Conservation (phyloP, 2,113 vertebrate species). For the Dasyurus viverrinus region DNA sequence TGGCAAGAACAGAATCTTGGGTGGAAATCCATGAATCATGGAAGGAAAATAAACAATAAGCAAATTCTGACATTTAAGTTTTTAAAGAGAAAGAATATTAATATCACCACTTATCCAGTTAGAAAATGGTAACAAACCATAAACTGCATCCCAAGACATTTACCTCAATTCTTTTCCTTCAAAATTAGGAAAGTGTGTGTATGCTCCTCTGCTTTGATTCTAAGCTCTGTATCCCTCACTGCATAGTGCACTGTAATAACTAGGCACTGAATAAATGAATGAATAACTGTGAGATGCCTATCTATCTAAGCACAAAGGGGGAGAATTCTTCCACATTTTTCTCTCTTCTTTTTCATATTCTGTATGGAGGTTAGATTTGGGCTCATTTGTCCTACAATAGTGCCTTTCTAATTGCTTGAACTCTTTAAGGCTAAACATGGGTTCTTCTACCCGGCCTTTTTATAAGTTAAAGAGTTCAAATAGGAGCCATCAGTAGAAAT, state of each 20-base stretch:
- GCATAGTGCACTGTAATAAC: background rate
- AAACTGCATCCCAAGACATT: background rate
- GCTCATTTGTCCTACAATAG: background rate
- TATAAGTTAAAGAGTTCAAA: background rate
- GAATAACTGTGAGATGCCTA: background rate
- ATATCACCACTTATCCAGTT: background rate
- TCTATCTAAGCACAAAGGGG: background rate
- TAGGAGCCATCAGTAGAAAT: background rate
- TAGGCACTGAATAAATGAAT: background rate
- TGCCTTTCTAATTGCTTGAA: background rate
- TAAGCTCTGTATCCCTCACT: background rate
- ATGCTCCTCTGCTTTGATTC: no score
- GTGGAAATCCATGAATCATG: conserved; percentile 42
- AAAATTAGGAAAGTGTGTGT: no score
- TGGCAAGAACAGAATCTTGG: background rate
- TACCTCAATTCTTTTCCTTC: background rate
- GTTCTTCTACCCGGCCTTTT: background rate
- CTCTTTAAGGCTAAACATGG: background rate
- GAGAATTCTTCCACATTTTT: background rate
- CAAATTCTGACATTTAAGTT: conserved; percentile 38
- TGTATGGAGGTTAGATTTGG: background rate
- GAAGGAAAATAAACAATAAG: conserved; percentile 19
- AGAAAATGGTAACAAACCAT: background rate
- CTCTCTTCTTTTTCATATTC: background rate
- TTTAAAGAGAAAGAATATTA: background rate